These are phyloP conservation scores for Tolypeutes matacus DNA, from an alignment of 2,797 vertebrate species.

Conservation along the genomic window DNA sequence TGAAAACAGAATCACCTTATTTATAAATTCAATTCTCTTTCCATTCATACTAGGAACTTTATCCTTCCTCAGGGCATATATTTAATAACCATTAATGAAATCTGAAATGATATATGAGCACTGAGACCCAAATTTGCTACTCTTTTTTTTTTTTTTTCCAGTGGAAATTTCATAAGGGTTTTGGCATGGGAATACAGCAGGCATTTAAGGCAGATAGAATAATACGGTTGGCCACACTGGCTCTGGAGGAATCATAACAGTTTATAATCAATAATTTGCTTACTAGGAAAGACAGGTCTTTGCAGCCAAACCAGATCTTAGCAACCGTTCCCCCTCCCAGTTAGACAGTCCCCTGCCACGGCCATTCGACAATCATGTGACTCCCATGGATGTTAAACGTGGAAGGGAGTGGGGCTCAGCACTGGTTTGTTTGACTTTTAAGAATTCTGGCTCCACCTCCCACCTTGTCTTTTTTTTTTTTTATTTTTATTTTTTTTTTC, in stretches of 20 bases:
- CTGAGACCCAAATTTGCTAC: conserved; percentile 83
- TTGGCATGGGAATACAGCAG: conserved; percentile 85
- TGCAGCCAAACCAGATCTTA: conserved; percentile 62
- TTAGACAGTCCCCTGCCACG: not conserved
- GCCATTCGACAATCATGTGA: not conserved
- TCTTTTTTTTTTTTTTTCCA: conserved; percentile 85
- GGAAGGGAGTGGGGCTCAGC: not conserved
- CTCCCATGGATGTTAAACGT: not conserved
- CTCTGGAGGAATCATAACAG: conserved; percentile 85
- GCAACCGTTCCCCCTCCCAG: not conserved
- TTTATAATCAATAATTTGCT: conserved; percentile 87
- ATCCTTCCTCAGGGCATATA: conserved; percentile 80
- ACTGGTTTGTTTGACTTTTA: conserved; percentile 57
- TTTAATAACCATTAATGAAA: conserved; percentile 84
- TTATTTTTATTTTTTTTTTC: too few species aligned
- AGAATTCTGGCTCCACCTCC: conserved; percentile 39
- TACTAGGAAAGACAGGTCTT: conserved; percentile 80
- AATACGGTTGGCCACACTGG: conserved; percentile 85
- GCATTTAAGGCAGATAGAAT: conserved; percentile 81
- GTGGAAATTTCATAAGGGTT: conserved; percentile 84
- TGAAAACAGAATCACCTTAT: conserved; percentile 73
- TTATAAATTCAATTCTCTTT: conserved; percentile 83
- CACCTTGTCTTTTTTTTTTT: too few species aligned
- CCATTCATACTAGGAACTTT: conserved; percentile 75
- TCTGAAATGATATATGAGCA: conserved; percentile 86